These are phyloP conservation scores for Protaetia brevitarsis DNA, from an alignment of 1,140 invertebrate species.

Conservation along the genomic window DNA sequence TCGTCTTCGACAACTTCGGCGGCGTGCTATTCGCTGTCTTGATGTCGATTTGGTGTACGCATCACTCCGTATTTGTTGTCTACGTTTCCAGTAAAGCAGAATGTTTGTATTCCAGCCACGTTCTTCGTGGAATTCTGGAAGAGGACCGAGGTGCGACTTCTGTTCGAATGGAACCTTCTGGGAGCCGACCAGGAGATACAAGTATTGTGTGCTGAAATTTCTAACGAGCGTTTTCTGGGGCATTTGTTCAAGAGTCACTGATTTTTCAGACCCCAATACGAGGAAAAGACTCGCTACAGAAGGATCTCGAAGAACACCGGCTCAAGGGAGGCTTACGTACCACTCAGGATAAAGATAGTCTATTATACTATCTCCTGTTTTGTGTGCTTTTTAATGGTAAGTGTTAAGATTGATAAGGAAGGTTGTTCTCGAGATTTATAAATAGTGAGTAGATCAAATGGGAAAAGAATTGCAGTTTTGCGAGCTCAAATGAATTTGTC, in stretches of 20 bases:
- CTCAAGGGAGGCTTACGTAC: slow-evolving; percentile 71
- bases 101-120: slow-evolving; percentile 55
- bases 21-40: slow-evolving; percentile 91
- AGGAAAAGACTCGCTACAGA: slow-evolving; percentile 61
- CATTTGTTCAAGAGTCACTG: slow-evolving; percentile 67
- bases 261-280: slow-evolving; percentile 66
- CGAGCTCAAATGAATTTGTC: too few species aligned
- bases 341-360: slow-evolving; percentile 78
- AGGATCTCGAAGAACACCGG: slow-evolving; percentile 68
- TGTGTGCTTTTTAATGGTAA: slow-evolving; percentile 73
- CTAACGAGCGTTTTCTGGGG: slow-evolving; percentile 69
- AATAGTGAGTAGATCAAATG: too few species aligned
- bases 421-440: too few species aligned
- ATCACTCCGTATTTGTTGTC: neutral
- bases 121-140: slow-evolving; percentile 93
- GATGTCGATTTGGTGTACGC: slow-evolving; percentile 92
- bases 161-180: slow-evolving; percentile 61
- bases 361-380: slow-evolving; percentile 77
- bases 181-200: neutral
- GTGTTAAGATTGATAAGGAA: too few species aligned
- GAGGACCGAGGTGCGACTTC: slow-evolving; percentile 64
- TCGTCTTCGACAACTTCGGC: slow-evolving; percentile 90
- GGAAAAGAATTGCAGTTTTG: too few species aligned
- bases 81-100: neutral
- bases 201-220: neutral